Conservation (phyloP, 2,113 vertebrate genomes). For the Dicentrarchus labrax region DNA sequence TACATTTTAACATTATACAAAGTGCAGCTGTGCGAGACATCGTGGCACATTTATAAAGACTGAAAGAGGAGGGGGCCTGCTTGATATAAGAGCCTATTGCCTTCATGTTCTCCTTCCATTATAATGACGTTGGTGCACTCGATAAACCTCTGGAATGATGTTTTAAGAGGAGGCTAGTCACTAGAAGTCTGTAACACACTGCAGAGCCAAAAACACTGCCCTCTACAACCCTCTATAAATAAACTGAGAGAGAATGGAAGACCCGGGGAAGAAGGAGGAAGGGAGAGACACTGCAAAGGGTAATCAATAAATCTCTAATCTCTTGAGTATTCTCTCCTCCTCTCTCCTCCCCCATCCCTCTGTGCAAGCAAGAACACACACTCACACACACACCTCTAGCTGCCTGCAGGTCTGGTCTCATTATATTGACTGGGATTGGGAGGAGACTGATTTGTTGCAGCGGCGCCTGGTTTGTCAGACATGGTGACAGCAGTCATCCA, state of each 20-base stretch:
- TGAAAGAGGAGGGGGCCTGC: conserved; percentile 7
- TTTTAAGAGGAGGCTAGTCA: conserved; percentile 48
- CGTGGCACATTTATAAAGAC: conserved; percentile 33
- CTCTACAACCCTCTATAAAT: conserved; percentile 73
- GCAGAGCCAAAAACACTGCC: conserved; percentile 61
- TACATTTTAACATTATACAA: conserved; percentile 37
- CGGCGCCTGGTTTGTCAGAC: conserved; percentile 68
- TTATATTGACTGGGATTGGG: conserved; percentile 72
- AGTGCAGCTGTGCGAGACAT: conserved; percentile 23
- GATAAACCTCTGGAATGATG: conserved; percentile 43
- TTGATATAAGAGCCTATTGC: conserved; percentile 25
- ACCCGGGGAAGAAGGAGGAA: conserved; percentile 35
- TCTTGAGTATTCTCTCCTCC: conserved; percentile 67
- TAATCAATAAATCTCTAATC: conserved; percentile 83
- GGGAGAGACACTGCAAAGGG: conserved; percentile 46
- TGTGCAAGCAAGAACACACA: conserved; percentile 39
- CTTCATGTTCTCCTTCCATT: conserved; percentile 44
- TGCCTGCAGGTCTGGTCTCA: conserved; percentile 75
- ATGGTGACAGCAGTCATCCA: conserved; percentile 69
- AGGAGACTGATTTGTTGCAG: conserved; percentile 77
- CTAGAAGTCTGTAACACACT: conserved; percentile 42
- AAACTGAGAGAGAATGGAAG: conserved; percentile 61
- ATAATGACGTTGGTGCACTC: conserved; percentile 13
- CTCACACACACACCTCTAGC: conserved; percentile 41
- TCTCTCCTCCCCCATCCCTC: conserved; percentile 43